phyloP scores from a whole-genome alignment of 2,113 vertebrate genomes.

The Climacteris rufus region DNA sequence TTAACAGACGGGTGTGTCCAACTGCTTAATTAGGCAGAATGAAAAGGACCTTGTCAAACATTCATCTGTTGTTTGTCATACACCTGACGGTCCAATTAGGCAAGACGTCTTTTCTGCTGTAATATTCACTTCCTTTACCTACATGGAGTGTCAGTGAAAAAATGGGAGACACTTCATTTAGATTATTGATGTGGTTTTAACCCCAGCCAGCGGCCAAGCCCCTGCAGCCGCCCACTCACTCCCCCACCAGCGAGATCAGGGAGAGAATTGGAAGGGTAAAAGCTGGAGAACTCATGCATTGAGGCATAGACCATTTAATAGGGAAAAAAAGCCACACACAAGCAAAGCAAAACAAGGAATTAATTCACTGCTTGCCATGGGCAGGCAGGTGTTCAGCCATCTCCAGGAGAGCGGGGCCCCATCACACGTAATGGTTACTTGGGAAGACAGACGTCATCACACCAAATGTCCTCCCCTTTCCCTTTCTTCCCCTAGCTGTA shows the following conservation, averaged over 20 bases:
- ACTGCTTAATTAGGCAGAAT: slow-evolving; percentile 77
- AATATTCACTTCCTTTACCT: slow-evolving; percentile 46
- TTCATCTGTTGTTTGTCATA: slow-evolving; percentile 73
- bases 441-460: neutral
- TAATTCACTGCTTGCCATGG: neutral
- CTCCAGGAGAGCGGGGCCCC: neutral
- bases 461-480: neutral
- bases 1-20: slow-evolving; percentile 73
- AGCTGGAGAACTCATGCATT: neutral
- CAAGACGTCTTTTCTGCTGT: slow-evolving; percentile 53
- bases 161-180: slow-evolving; percentile 45
- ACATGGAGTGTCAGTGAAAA: slow-evolving; percentile 6
- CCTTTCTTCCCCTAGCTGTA: neutral
- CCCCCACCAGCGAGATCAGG: accelerated
- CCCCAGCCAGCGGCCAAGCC: neutral
- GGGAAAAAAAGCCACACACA: neutral
- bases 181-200: neutral
- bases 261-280: neutral
- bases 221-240: accelerated
- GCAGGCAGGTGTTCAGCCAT: neutral
- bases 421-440: neutral
- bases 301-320: neutral
- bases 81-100: slow-evolving; percentile 72
- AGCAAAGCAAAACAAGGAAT: neutral
- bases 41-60: slow-evolving; percentile 72